A percentile compares a stretch with the other conserved stretches of the same genome.
Evolutionary conservation across 35 echinoderm and acorn worm genomes (phyloP).

Genomic region (Hemicentrotus pulcherrimus): DNA sequence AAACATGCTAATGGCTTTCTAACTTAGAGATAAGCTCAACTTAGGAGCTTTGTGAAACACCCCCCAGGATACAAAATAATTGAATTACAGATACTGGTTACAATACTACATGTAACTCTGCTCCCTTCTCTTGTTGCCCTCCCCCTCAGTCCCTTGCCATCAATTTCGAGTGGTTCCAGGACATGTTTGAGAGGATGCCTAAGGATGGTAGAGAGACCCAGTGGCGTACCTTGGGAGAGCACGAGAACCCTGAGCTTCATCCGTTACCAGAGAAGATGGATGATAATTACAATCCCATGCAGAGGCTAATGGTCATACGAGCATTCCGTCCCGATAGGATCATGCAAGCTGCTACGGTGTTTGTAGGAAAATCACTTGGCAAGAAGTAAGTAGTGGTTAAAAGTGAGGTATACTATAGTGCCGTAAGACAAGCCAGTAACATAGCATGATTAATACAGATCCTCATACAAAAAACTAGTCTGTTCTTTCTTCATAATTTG

Average conservation of each 20-base stretch:
- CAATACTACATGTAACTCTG: background rate
- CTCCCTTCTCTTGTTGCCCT: background rate
- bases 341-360: slow-evolving; percentile 79
- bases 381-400: slow-evolving; percentile 75
- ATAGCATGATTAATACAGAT: no score
- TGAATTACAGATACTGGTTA: no score
- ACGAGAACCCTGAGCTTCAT: slow-evolving; percentile 79
- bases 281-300: slow-evolving; percentile 83
- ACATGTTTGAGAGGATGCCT: slow-evolving; percentile 99
- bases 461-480: no score
- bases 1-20: no score
- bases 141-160: slow-evolving; percentile 74
- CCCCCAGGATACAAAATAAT: no score
- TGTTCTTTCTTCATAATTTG: no score
- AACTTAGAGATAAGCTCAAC: no score
- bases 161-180: slow-evolving; percentile 98
- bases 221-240: slow-evolving; percentile 91
- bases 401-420: no score
- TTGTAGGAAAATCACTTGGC: slow-evolving; percentile 80
- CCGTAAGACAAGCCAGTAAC: no score
- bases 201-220: slow-evolving; percentile 97
- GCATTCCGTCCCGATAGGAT: slow-evolving; percentile 87
- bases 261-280: slow-evolving; percentile 98
- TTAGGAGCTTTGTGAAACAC: no score
- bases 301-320: slow-evolving; percentile 86